Conservation (phyloP, 1,140 invertebrate species). For the Holcopasites calliopsidis region DNA sequence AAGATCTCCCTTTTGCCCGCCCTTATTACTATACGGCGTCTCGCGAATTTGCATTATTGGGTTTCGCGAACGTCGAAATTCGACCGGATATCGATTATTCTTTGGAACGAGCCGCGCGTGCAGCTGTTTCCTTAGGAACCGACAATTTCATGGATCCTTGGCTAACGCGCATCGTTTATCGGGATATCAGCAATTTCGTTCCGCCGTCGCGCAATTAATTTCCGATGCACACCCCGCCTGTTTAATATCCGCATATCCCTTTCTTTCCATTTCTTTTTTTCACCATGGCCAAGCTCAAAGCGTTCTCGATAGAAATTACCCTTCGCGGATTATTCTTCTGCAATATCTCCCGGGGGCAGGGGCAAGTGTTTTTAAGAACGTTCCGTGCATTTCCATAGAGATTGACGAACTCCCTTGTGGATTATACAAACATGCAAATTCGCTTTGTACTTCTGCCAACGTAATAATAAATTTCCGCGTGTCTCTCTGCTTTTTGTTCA, state of each 20-base stretch:
- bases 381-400: slow-evolving; percentile 7
- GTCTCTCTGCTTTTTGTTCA: no score
- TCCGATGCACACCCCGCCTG: slow-evolving; percentile 14
- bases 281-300: neutral
- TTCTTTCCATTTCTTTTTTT: neutral
- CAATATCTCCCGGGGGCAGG: slow-evolving; percentile 8
- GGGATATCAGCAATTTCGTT: slow-evolving; percentile 19
- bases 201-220: slow-evolving; percentile 10
- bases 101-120: slow-evolving; percentile 13
- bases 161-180: neutral
- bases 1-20: slow-evolving; percentile 10
- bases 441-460: no score
- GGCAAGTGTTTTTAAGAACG: slow-evolving; percentile 6
- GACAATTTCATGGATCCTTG: slow-evolving; percentile 22
- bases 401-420: neutral
- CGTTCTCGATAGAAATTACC: slow-evolving; percentile 5
- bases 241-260: slow-evolving; percentile 23
- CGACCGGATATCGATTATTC: slow-evolving; percentile 38
- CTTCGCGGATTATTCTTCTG: slow-evolving; percentile 4
- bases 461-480: no score
- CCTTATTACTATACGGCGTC: slow-evolving; percentile 33
- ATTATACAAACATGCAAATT: slow-evolving; percentile 27
- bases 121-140: slow-evolving; percentile 39
- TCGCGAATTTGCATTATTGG: slow-evolving; percentile 38
- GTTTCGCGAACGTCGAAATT: slow-evolving; percentile 27